Evolutionary conservation across 2,888 invertebrate genomes (phyloP).

Genomic region (Cataglyphis cursor): DNA sequence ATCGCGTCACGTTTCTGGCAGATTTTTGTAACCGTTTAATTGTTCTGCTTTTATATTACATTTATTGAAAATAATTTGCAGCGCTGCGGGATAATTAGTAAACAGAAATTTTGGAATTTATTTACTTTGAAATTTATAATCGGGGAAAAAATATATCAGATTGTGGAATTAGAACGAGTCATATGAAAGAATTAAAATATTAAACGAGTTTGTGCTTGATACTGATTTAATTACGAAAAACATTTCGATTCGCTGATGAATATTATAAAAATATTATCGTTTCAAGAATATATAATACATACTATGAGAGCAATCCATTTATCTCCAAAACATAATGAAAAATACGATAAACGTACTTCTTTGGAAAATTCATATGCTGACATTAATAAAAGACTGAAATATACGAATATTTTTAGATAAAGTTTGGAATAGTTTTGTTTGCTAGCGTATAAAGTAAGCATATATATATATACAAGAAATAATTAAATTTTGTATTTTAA

Average conservation of each 20-base stretch:
- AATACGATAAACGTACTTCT: not conserved
- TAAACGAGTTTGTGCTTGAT: not conserved
- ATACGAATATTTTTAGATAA: not conserved
- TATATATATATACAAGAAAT: not conserved
- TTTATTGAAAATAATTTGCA: conserved; percentile 20
- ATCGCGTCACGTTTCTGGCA: conserved; percentile 44
- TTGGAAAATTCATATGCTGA: not conserved
- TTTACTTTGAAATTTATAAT: not conserved
- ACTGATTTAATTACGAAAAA: not conserved
- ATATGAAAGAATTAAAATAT: not conserved
- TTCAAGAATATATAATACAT: not conserved
- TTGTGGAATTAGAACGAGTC: not conserved
- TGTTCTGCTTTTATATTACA: conserved; percentile 36
- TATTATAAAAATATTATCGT: not conserved
- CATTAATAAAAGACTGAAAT: not conserved
- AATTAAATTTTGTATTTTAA: not conserved
- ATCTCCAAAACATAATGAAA: too few relatives aligned
- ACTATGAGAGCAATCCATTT: not conserved
- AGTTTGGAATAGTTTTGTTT: not conserved
- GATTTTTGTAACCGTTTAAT: conserved; percentile 46
- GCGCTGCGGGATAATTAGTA: not conserved
- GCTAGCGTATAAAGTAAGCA: not conserved
- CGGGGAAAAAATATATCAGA: conserved; percentile 3
- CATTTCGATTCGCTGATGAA: not conserved
- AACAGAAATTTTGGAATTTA: conserved; percentile 11